Evolutionary conservation across 2,888 invertebrate species (phyloP), one percentile per base, ranked within the genome.

Genomic region (Monoplex corrugatus): DNA sequence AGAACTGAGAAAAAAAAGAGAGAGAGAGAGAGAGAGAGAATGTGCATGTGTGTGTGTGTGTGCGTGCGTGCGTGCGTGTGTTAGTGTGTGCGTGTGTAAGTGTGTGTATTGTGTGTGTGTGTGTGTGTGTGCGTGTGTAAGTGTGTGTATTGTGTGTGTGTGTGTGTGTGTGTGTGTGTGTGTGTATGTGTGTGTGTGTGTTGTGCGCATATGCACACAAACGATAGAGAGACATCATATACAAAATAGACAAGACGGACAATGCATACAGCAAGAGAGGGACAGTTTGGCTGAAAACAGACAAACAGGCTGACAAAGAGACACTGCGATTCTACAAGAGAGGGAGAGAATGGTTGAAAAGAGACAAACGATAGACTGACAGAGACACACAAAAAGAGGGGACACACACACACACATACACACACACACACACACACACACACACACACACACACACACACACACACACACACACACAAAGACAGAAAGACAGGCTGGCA

Each of bases 91-190:
- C n/a, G 10, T 8, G 50, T 50, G 50, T 19, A 19, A 19, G n/a
- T n/a, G n/a, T n/a, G 13, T 86, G 63, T 57, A 57, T 35, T 35
- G 38, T 86, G 63, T 57, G 23, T 86, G 72, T 72, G 72, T 87
- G 40, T 43, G 44, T 44, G 28, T 44, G 87, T 72, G 44, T 44
- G 72, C n/a, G 44, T 40, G 75, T 72, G 72, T 40, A 16, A 28
- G 43, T 43, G 44, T 43, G 44, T 75, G 75, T 40, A 78, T 44
- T n/a, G n/a, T 40, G 40, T 44, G 43, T 43, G 44, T 43, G 44
- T 75, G 75, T 40, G 45, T 44, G 40, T 32, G 44, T 45, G 43
- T 45, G 32, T 75, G 43, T n/a, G 8, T 40, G 57, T 57, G 57
- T 57, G 10, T 57, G 57, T 10, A 10, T 57, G 57, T 57, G 5